phyloP scores from a whole-genome alignment of 2,113 vertebrate species.

The Pseudonaja textilis region DNA sequence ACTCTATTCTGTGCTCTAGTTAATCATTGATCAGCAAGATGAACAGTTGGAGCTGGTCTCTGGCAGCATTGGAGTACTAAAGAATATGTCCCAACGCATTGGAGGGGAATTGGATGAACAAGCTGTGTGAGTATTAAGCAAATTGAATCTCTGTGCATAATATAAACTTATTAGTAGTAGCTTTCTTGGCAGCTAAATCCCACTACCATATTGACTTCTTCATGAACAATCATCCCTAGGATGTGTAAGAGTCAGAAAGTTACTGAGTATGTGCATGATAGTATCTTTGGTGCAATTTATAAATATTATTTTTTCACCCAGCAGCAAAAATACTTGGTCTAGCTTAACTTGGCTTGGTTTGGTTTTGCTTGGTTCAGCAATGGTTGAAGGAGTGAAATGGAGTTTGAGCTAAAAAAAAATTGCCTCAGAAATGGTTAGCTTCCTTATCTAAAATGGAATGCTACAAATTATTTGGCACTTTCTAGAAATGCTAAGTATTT shows the following conservation, averaged over 20 bases:
- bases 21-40: slow-evolving; percentile 94
- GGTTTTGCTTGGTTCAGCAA: neutral
- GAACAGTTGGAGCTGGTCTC: slow-evolving; percentile 97
- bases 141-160: accelerated
- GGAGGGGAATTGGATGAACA: slow-evolving; percentile 96
- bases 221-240: neutral
- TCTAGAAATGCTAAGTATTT: neutral
- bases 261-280: too few species aligned
- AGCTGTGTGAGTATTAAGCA: slow-evolving; percentile 82
- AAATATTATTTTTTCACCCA: neutral
- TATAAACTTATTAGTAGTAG: neutral
- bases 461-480: neutral
- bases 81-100: slow-evolving; percentile 98
- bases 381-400: neutral
- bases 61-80: slow-evolving; percentile 94
- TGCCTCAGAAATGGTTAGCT: neutral
- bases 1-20: slow-evolving; percentile 66
- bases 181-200: neutral
- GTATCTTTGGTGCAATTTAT: neutral
- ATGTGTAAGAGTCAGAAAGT: neutral
- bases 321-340: neutral
- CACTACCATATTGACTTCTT: neutral
- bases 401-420: neutral
- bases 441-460: neutral
- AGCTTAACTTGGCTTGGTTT: neutral